Evolutionary conservation across 2,113 vertebrate genomes (phyloP).

Genomic region (Phainopepla nitens): DNA sequence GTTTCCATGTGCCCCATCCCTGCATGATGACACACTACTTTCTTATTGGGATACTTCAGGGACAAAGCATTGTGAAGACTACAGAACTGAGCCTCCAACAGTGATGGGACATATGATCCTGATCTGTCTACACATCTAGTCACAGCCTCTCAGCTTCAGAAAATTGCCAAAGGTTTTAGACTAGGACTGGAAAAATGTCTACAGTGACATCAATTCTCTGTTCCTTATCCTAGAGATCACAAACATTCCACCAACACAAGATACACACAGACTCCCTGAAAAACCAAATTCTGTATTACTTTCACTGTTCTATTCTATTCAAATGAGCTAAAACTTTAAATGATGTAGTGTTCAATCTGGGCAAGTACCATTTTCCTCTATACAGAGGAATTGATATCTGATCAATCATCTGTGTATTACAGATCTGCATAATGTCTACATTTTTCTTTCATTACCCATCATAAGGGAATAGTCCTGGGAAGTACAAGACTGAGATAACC

Average conservation of each 20-base stretch:
- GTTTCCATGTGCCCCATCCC: neutral
- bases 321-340: neutral
- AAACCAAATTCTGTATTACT: neutral
- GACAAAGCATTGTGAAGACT: neutral
- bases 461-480: neutral
- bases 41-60: neutral
- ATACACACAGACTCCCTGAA: neutral
- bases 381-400: accelerated
- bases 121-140: neutral
- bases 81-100: neutral
- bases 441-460: neutral
- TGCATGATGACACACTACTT: neutral
- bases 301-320: neutral
- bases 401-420: neutral
- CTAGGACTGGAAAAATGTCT: neutral
- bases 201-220: neutral
- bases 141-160: neutral
- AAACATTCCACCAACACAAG: neutral
- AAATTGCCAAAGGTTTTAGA: neutral
- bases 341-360: neutral
- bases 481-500: neutral
- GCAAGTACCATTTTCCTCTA: neutral
- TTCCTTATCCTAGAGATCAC: neutral
- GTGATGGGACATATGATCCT: neutral
- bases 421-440: neutral